phyloP scores from a whole-genome alignment of 2,888 invertebrate species.

The Notocelia uddmanniana region DNA sequence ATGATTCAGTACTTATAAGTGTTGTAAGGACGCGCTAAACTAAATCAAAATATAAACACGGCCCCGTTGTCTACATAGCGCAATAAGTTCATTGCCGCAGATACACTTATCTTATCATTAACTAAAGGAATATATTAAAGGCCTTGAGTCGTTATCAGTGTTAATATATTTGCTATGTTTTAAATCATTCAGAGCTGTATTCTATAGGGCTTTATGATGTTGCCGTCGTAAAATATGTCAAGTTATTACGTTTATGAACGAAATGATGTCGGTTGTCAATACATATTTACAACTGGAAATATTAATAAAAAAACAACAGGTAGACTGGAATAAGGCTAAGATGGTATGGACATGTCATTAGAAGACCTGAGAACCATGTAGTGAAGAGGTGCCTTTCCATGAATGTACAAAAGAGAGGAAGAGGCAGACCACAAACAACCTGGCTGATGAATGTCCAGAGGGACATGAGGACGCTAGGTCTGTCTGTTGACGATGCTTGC shows the following conservation, averaged over 20 bases:
- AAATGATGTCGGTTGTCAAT: neutral
- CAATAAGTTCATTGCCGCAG: slow-evolving; percentile 45
- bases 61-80: slow-evolving; percentile 35
- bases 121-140: slow-evolving; percentile 39
- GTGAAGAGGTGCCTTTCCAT: too few species aligned
- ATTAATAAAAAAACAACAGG: too few species aligned
- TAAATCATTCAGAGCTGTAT: slow-evolving; percentile 23
- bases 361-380: too few species aligned
- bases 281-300: neutral
- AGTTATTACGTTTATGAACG: neutral
- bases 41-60: slow-evolving; percentile 42
- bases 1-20: too few species aligned
- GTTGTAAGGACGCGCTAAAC: neutral
- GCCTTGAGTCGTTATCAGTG: slow-evolving; percentile 35
- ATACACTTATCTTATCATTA: slow-evolving; percentile 42
- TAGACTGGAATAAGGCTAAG: too few species aligned
- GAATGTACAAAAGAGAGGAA: too few species aligned
- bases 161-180: slow-evolving; percentile 41
- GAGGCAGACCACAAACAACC: too few species aligned
- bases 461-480: too few species aligned
- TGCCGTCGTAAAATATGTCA: neutral
- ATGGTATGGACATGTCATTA: too few species aligned
- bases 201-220: neutral
- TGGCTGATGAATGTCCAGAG: too few species aligned
- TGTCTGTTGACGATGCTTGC: too few species aligned